Percentiles rank a stretch among this genome's conserved stretches.
Conservation (phyloP, 2,797 vertebrate species). For the Babyrousa celebensis region DNA sequence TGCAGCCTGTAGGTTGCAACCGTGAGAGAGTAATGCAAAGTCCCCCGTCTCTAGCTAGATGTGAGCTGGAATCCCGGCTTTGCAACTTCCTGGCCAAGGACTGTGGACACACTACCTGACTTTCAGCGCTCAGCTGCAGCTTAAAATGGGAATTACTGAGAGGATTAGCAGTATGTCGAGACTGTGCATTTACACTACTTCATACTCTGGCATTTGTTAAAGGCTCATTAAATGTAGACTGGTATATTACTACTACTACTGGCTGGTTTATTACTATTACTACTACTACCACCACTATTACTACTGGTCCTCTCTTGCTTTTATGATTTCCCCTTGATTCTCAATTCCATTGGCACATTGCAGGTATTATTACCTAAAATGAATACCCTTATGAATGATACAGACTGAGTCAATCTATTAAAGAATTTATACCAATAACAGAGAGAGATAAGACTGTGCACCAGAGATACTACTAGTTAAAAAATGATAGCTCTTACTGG, state of each 20-base stretch:
- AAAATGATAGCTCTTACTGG: too few relatives aligned
- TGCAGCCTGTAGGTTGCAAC: not conserved
- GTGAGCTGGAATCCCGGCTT: not conserved
- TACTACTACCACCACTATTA: too few relatives aligned
- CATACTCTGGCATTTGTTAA: not conserved
- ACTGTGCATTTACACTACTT: not conserved
- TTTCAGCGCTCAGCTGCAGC: not conserved
- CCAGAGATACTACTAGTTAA: too few relatives aligned
- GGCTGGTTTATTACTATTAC: not conserved
- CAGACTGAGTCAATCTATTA: not conserved
- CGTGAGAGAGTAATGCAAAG: not conserved
- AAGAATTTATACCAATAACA: not conserved
- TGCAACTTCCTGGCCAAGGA: not conserved
- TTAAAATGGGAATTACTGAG: not conserved
- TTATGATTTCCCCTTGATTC: not conserved
- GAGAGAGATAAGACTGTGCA: not conserved
- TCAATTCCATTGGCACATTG: not conserved
- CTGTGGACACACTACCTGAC: not conserved
- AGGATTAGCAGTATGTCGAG: not conserved
- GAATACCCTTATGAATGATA: not conserved
- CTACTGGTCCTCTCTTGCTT: too few relatives aligned
- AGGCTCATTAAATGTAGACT: not conserved
- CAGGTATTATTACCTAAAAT: not conserved
- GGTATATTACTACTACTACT: not conserved
- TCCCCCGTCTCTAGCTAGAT: accelerated